Conservation (phyloP, 2,888 invertebrate genomes). For the Ectemnius continuus region DNA sequence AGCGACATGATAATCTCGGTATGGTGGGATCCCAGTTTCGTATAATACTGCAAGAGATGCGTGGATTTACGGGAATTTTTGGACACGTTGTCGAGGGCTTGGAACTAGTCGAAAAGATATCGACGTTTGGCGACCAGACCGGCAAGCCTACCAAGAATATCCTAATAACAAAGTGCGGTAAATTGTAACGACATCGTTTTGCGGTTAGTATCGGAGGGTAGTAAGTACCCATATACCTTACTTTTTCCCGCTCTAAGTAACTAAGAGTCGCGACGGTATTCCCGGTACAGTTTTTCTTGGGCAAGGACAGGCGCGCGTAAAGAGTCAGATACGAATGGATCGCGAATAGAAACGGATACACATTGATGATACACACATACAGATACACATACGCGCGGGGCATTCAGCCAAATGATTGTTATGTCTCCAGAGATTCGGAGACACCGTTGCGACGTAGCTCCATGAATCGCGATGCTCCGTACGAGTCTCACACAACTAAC, state of each 20-base stretch:
- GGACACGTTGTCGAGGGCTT: constrained; percentile 89
- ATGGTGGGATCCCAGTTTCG: constrained; percentile 93
- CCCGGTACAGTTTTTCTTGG: constrained; percentile 22
- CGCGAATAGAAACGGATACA: constrained; percentile 15
- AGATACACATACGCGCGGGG: too few relatives aligned
- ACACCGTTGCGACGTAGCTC: constrained; percentile 50
- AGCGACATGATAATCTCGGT: constrained; percentile 88
- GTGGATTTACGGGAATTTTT: constrained; percentile 90
- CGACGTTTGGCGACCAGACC: constrained; percentile 87
- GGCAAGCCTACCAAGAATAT: constrained; percentile 88
- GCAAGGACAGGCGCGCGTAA: constrained; percentile 25
- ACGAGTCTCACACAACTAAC: constrained; percentile 68
- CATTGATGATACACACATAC: background rate
- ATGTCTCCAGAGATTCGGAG: constrained; percentile 24
- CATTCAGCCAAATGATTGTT: constrained; percentile 1
- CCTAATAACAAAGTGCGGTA: constrained; percentile 87
- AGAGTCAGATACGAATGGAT: constrained; percentile 7
- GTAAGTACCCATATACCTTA: constrained; percentile 46
- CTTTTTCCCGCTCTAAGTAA: constrained; percentile 55
- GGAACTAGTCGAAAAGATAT: constrained; percentile 88
- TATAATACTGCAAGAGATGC: constrained; percentile 89
- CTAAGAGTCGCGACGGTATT: constrained; percentile 52
- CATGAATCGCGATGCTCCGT: constrained; percentile 55
- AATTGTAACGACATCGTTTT: constrained; percentile 79
- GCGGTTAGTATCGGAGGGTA: constrained; percentile 45